These are phyloP conservation scores for Rhagoletis zephyria DNA, from an alignment of 1,140 invertebrate genomes.

Conservation along the genomic window DNA sequence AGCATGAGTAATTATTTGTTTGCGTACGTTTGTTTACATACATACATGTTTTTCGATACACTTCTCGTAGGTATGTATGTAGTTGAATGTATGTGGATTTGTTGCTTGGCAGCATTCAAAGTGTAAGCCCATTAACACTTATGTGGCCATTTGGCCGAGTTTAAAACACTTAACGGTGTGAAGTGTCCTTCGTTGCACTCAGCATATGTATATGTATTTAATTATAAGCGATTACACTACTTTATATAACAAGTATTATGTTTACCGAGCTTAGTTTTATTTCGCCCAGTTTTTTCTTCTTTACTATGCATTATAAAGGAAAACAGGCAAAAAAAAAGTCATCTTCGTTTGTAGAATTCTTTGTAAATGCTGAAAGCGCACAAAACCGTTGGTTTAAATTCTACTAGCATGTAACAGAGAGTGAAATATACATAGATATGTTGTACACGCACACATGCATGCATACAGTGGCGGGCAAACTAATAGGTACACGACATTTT, in stretches of 20 bases:
- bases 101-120: not conserved
- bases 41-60: not conserved
- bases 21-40: not conserved
- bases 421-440: too few relatives aligned
- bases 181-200: not conserved
- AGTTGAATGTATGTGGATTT: not conserved
- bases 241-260: not conserved
- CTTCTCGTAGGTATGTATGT: not conserved
- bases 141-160: not conserved
- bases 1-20: not conserved
- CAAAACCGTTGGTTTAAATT: too few relatives aligned
- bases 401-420: too few relatives aligned
- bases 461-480: too few relatives aligned
- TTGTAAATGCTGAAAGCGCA: too few relatives aligned
- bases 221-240: not conserved
- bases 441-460: too few relatives aligned
- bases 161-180: conserved; percentile 18
- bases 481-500: too few relatives aligned
- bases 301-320: not conserved
- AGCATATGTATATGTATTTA: not conserved
- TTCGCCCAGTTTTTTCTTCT: not conserved
- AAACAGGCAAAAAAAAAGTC: too few relatives aligned
- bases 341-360: too few relatives aligned
- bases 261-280: not conserved
- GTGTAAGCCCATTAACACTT: conserved; percentile 47